A percentile compares a stretch with the other conserved stretches of the same genome.
Evolutionary conservation across 2,797 vertebrate species (phyloP).

Genomic region (Peromyscus eremicus): DNA sequence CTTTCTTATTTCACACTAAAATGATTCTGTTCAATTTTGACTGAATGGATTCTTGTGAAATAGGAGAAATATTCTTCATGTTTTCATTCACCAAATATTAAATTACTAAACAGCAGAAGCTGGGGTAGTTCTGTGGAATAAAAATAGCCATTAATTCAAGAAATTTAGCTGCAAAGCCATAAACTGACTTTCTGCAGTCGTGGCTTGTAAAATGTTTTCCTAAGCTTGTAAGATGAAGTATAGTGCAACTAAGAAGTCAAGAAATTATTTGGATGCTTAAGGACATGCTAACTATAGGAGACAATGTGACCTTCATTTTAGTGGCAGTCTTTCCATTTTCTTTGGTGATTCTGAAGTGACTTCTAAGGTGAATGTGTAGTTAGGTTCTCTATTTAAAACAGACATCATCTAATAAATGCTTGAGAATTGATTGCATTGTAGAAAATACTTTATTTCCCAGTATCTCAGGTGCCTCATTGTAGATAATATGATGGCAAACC

Average conservation of each 20-base stretch:
- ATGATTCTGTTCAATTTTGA: slow-evolving; percentile 7
- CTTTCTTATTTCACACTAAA: slow-evolving; percentile 32
- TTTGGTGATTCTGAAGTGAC: background rate
- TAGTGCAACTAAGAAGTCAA: background rate
- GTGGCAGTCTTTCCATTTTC: slow-evolving; percentile 9
- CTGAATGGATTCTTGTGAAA: slow-evolving; percentile 16
- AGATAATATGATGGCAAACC: background rate
- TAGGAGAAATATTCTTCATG: background rate
- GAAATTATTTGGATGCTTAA: slow-evolving; percentile 25
- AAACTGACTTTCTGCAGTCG: slow-evolving; percentile 4
- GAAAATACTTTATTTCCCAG: background rate
- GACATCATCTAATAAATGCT: background rate
- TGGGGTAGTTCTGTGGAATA: background rate
- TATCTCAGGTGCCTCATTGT: background rate
- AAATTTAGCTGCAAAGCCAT: background rate
- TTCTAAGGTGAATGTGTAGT: background rate
- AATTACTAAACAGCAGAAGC: background rate
- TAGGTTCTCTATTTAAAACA: background rate
- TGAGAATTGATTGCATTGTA: slow-evolving; percentile 1
- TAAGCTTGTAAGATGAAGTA: background rate
- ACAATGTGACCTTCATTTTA: background rate
- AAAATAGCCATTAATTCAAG: background rate
- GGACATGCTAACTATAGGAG: background rate
- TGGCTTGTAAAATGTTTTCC: background rate
- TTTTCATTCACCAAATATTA: slow-evolving; percentile 4